A percentile compares a stretch with the other conserved stretches of the same genome.
Conservation (phyloP, 2,113 vertebrate genomes). For the Cyanocitta stelleri region DNA sequence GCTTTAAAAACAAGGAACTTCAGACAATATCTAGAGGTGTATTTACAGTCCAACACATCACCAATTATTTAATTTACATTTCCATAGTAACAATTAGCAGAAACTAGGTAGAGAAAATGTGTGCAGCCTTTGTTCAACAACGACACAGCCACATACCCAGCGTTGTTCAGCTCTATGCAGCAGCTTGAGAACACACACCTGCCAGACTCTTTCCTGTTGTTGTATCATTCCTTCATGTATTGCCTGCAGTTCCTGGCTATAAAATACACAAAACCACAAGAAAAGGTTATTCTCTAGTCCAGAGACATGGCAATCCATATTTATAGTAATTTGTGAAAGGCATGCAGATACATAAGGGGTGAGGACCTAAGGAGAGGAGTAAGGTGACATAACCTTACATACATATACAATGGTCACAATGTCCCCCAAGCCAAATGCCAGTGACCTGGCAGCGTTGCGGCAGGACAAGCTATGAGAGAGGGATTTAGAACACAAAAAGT, state of each 20-base stretch:
- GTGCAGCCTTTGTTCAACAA: background rate
- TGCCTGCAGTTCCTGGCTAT: background rate
- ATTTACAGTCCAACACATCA: background rate
- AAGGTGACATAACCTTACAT: background rate
- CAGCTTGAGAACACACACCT: background rate
- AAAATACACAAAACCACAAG: background rate
- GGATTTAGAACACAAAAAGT: background rate
- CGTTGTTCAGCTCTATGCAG: background rate
- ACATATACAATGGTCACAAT: background rate
- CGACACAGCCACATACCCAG: background rate
- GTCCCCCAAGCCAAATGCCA: fast-evolving
- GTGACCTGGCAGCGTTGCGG: background rate
- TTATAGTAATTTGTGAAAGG: background rate
- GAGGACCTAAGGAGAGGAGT: background rate
- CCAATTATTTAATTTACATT: constrained; percentile 41
- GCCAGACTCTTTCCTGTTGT: background rate
- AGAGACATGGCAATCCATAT: background rate
- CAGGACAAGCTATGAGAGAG: background rate
- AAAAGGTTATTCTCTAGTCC: background rate
- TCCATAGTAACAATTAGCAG: constrained; percentile 21
- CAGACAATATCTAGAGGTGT: background rate
- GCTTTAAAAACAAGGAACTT: background rate
- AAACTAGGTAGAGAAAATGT: background rate
- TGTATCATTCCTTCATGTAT: background rate
- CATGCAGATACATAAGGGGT: background rate